phyloP scores from a whole-genome alignment of 1,140 invertebrate genomes.

The Ceratina australensis region DNA sequence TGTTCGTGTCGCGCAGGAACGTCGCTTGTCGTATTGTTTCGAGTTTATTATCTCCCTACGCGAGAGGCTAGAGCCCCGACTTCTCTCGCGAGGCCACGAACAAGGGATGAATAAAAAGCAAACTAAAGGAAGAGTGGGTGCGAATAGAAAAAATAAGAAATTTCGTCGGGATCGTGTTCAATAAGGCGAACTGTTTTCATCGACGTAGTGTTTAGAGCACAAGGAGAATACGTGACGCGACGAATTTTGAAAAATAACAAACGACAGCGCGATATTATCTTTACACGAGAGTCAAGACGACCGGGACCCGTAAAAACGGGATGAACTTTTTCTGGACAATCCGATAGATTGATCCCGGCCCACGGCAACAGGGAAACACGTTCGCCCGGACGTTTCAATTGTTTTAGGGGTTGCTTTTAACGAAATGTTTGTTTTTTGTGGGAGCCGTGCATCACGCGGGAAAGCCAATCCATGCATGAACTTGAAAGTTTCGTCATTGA shows the following conservation, averaged over 20 bases:
- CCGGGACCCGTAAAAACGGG: too few species aligned
- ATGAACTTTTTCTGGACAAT: too few species aligned
- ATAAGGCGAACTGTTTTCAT: neutral
- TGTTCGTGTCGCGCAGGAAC: slow-evolving; percentile 68
- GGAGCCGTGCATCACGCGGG: neutral
- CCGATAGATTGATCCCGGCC: neutral
- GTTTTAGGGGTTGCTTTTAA: neutral
- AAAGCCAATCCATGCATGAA: neutral
- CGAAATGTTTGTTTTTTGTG: neutral
- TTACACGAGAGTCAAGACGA: too few species aligned
- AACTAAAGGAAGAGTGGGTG: neutral
- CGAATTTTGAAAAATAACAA: too few species aligned
- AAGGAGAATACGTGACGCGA: too few species aligned
- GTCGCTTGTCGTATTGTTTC: slow-evolving; percentile 59
- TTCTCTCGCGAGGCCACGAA: slow-evolving; percentile 33
- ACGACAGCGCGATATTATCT: neutral
- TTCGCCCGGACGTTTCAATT: neutral
- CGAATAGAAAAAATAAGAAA: slow-evolving; percentile 4
- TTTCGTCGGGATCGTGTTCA: neutral
- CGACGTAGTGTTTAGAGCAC: neutral
- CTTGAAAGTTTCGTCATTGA: neutral
- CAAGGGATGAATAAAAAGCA: slow-evolving; percentile 46
- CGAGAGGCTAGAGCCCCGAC: slow-evolving; percentile 9
- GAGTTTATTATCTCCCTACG: slow-evolving; percentile 61
- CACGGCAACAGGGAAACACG: neutral